Base-by-base conservation (phyloP, 2,888 invertebrate species). In the Lamproptera curius region DNA sequence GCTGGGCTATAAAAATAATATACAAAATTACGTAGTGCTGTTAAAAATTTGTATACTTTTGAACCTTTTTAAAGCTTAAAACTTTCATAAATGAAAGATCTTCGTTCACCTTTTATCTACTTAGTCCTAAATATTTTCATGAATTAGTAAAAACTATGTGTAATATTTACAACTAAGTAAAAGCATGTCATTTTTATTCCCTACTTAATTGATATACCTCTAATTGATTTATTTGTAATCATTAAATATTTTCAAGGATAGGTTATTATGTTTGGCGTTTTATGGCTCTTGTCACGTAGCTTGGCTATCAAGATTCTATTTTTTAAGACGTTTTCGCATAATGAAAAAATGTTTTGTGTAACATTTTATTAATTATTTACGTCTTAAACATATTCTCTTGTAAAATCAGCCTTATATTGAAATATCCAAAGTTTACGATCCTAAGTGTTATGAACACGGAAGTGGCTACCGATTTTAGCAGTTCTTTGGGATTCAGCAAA, bases 391-490 rank as follows among this genome's bases (percentile, higher is more conserved):
- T n/a, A n/a, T n/a, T n/a, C n/a, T n/a, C 3, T 20, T 20, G 20
- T 20, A 20, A 20, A 20, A 20, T 20, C 6, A 20, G 4, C 20
- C 6, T 38, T 38, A 11, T 20, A 6, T 20, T 13, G 11, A 20
- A 6, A 3, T 13, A 17, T 16, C 11, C 16, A 37, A 16, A 37
- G 16, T 26, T 39, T 23, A 26, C 20, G 13, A 11, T 26, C 23
- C 2, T 13, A 39, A 26, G 39, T 23, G 39, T 39, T 13, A 26
- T 6, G 16, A 11, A 15, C 16, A 26, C 39, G 39, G 39, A 39
- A 39, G 39, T 10, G 39, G 14, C 26, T 16, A 28, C 28, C 28
- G n/a, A 28, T 26, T 13, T 39, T 39, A 10, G 23, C 11, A 39
- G 26, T 39, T 39, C 11, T 23, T 17, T 17, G 23, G 23, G 16